A percentile compares a stretch with the other conserved stretches of the same genome.
Conservation (phyloP, 2,113 vertebrate genomes). For the Rousettus leschenaultii region DNA sequence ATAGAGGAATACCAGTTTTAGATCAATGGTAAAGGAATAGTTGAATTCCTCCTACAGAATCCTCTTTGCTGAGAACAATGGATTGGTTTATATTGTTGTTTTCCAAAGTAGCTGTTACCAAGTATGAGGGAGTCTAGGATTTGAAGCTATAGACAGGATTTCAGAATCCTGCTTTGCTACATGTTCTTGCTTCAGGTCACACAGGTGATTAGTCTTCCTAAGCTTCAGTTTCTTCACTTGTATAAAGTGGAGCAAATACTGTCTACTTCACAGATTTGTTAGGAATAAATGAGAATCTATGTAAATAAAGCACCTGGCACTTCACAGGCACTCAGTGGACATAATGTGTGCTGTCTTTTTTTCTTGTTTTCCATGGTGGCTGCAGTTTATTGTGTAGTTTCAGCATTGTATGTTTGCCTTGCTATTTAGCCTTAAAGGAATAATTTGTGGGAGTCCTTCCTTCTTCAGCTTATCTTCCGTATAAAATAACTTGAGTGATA, state of each 20-base stretch:
- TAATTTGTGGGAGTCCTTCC: not conserved
- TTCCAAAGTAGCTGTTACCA: not conserved
- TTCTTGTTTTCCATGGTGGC: not conserved
- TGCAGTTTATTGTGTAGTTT: slow-evolving; percentile 9
- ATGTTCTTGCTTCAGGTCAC: not conserved
- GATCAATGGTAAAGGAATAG: not conserved
- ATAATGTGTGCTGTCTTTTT: not conserved
- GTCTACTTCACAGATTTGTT: not conserved
- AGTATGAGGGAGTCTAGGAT: not conserved
- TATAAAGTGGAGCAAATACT: not conserved
- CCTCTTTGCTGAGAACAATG: not conserved
- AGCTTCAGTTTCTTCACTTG: not conserved
- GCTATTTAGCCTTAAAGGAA: not conserved
- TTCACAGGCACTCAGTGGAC: not conserved
- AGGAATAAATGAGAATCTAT: not conserved
- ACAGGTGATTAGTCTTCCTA: not conserved
- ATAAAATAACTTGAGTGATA: not conserved
- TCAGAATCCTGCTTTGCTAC: not conserved
- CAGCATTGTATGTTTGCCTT: not conserved
- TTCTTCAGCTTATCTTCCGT: not conserved
- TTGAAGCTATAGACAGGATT: not conserved
- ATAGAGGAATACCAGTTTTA: not conserved
- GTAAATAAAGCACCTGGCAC: not conserved
- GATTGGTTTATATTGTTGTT: not conserved
- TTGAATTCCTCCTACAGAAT: not conserved